Evolutionary conservation across 1,140 invertebrate genomes (phyloP), one percentile per base, ranked within the genome.

Genomic region (Temnothorax curvispinosus): DNA sequence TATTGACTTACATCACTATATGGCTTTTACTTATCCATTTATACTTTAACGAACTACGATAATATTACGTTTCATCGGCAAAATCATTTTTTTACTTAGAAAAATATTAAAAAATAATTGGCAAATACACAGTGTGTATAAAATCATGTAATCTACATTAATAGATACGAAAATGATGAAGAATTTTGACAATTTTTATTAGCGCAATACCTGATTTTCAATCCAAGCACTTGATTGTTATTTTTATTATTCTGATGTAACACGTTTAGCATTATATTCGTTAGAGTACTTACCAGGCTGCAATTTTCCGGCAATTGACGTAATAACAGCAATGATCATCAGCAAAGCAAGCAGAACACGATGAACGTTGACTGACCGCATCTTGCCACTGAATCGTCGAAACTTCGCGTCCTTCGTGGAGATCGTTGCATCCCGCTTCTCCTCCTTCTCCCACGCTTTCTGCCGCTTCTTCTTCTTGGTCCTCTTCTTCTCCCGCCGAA

Each of bases 221-320:
- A 3, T 44, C 41, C 11, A 27, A 4, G 47, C 69, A 69, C 11
- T 65, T 15, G 32, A 21, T 47, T 32, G n/a, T 69, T 8, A 18
- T 54, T 18, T 67, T 18, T 27, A 41, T 21, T 4, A 47, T 27
- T 6, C 35, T 27, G 35, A 50, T 7, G 13, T 38, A 7, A 15
- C 11, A 41, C 8, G 38, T 69, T 47, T n/a, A 38, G 1, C 7
- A 3, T 52, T 0, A 35, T 3, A 56, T 8, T 67, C 5, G 15
- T 78, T 21, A 65, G 32, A 9, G 15, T 15, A 74, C 80, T 84
- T 41, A 84, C 80, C 80, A 6, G 80, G 15, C 3, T 84, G 80
- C 41, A 84, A 62, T 35, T 74, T 84, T 47, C 54, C 69, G 2
- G n/a, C 41, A 13, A 50, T 47, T 18, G 80, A 60, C 7, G 78